phyloP scores from a whole-genome alignment of 2,888 invertebrate species.

The Machimus atricapillus region DNA sequence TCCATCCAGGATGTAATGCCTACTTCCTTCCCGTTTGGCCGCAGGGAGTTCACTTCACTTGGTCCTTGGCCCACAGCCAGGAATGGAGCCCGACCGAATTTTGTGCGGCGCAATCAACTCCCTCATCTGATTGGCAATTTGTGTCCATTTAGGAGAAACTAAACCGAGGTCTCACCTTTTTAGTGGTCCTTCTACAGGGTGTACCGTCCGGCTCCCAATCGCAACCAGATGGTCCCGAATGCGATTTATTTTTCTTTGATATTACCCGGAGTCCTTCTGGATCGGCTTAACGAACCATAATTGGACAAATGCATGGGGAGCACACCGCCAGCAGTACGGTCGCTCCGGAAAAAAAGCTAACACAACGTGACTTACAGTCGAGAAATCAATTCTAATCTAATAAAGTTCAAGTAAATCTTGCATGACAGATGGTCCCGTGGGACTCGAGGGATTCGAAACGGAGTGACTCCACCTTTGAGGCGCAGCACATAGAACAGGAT shows the following conservation, averaged over 20 bases:
- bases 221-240: background rate
- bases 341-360: background rate
- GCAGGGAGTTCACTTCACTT: background rate
- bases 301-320: constrained; percentile 6
- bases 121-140: constrained; percentile 25
- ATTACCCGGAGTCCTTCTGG: background rate
- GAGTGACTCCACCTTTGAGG: background rate
- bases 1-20: background rate
- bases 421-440: constrained; percentile 20
- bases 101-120: background rate
- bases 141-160: constrained; percentile 14
- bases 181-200: background rate
- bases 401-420: constrained; percentile 5
- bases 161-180: constrained; percentile 11
- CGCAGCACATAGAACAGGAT: background rate
- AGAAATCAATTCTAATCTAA: constrained; percentile 26
- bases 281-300: constrained; percentile 20
- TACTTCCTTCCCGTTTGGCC: background rate
- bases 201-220: background rate
- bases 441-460: background rate
- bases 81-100: background rate
- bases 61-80: background rate
- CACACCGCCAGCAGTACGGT: background rate
- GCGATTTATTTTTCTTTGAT: constrained; percentile 2
- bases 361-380: background rate